Base-by-base conservation (phyloP, 2,888 invertebrate species). In the Mythimna impura region DNA sequence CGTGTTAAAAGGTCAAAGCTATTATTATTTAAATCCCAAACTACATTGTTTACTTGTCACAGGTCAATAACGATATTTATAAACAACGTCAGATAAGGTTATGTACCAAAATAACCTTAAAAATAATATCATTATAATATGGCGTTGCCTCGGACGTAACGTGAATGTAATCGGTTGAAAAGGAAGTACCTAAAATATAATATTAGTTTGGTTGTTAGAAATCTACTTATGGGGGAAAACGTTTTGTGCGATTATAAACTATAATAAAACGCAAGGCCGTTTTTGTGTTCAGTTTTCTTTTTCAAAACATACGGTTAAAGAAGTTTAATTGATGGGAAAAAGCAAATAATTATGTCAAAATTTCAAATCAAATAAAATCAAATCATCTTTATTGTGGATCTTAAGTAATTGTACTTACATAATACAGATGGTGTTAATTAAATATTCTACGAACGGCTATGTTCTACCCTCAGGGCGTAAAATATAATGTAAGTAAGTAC, bases 11-110 rank as follows among this genome's bases (percentile, higher is more conserved):
- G 78, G 74, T 70, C 78, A 47, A 70, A n/a, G 2, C 20, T 78
- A 70, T 70, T 30, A 47, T 55, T 55, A 74, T 50, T 22, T 30
- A 12, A 9, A 68, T 43, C 14, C 22, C 14, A 30, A 22, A 78
- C 36, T 61, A 47, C 20, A 30, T 7, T 74, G 54, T 70, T 70
- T 77, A 69, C 78, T 10, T 69, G 9, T 30, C 54, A 74, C 14
- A 22, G 70, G 71, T 70, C 70, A 70, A 47, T 70, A 9, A 52
- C 20, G 22, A 67, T 50, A 52, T 36, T 66, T 17, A 60, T 25
- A 43, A 36, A 77, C 47, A 70, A 22, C n/a, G 12, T 40, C 22
- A 78, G 3, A 55, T 74, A 70, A 70, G 74, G 71, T 77, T 69
- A 63, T 47, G 8, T 62, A 61, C 20, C 3, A 68, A 25, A 63